These are phyloP conservation scores for Probaryconus sp. DNA, from an alignment of 1,140 invertebrate genomes.

Conservation along the genomic window DNA sequence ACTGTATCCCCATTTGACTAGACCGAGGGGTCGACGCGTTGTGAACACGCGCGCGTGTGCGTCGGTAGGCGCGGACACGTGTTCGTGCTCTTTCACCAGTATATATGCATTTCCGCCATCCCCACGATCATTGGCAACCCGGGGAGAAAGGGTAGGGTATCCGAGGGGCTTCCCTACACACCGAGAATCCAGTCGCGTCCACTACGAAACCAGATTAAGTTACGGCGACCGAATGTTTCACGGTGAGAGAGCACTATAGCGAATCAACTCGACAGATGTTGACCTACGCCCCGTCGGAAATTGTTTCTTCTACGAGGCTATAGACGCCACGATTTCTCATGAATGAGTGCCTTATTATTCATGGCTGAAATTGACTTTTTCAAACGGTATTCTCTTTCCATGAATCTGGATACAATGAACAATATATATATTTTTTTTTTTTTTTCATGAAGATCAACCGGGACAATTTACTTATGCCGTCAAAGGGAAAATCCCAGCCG, in stretches of 20 bases:
- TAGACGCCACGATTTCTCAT: conserved; percentile 14
- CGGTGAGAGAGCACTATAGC: conserved; percentile 48
- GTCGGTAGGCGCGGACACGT: conserved; percentile 52
- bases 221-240: conserved; percentile 59
- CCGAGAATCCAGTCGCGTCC: conserved; percentile 54
- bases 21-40: conserved; percentile 29
- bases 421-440: too few species aligned
- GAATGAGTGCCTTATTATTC: conserved; percentile 52
- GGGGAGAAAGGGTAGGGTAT: conserved; percentile 16
- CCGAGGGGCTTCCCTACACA: conserved; percentile 36
- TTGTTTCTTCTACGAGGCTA: conserved; percentile 51
- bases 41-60: conserved; percentile 43
- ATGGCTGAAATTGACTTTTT: conserved; percentile 49
- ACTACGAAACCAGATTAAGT: conserved; percentile 61
- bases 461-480: too few species aligned
- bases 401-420: too few species aligned
- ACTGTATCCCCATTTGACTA: conserved; percentile 31
- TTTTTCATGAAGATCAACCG: too few species aligned
- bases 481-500: too few species aligned
- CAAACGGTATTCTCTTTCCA: neutral
- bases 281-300: conserved; percentile 55
- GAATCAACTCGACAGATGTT: conserved; percentile 62
- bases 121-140: conserved; percentile 47
- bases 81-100: conserved; percentile 42
- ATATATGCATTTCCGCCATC: conserved; percentile 30